Percentiles rank a stretch among this genome's conserved stretches.
Conservation (phyloP, 1,140 invertebrate genomes). For the Aphaenogaster floridana region DNA sequence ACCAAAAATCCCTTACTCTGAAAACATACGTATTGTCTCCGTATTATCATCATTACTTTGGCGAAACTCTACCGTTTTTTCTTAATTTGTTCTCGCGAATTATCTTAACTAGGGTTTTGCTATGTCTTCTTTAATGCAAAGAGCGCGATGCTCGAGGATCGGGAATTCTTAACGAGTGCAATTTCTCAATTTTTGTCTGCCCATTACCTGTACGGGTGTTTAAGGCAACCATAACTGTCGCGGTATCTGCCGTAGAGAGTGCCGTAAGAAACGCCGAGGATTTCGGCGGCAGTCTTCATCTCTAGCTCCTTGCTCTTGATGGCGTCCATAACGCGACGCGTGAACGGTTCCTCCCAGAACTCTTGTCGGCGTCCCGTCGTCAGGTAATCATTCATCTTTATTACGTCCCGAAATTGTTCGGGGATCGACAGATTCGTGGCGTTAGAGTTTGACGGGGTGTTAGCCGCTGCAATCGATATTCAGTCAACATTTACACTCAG, state of each 20-base stretch:
- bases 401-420: conserved; percentile 91
- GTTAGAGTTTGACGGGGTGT: conserved; percentile 82
- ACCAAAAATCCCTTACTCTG: conserved; percentile 93
- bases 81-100: background rate
- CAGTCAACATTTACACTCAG: conserved; percentile 1
- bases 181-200: background rate
- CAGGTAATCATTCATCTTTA: conserved; percentile 96
- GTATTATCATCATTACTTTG: background rate
- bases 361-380: conserved; percentile 94
- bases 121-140: background rate
- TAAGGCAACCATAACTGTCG: conserved; percentile 95
- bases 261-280: conserved; percentile 95
- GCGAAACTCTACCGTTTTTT: background rate
- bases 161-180: background rate
- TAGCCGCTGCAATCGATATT: conserved; percentile 73
- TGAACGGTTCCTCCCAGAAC: conserved; percentile 96
- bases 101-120: background rate
- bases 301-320: conserved; percentile 96
- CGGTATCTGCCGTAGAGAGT: conserved; percentile 95
- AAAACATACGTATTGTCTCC: conserved; percentile 65
- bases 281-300: conserved; percentile 96
- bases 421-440: conserved; percentile 83
- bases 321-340: conserved; percentile 94
- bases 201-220: conserved; percentile 91
- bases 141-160: background rate